A percentile compares a stretch with the other conserved stretches of the same genome.
Evolutionary conservation across 2,888 invertebrate genomes (phyloP).

Genomic region (Himalopsyche kuldschensis): DNA sequence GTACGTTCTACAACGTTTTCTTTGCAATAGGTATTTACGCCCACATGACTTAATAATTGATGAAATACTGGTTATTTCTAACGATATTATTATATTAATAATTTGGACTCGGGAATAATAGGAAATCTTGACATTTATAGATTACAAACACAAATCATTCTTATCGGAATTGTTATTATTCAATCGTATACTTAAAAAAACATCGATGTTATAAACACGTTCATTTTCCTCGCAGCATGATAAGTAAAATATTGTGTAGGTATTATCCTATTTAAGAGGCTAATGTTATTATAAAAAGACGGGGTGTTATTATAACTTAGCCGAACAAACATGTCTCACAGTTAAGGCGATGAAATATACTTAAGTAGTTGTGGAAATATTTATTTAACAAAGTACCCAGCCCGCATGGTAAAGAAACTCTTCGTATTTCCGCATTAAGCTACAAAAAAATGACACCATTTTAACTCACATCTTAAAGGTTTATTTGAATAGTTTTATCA

Average conservation of each 20-base stretch:
- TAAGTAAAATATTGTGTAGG: background rate
- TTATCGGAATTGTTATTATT: background rate
- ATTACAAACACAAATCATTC: too few species aligned
- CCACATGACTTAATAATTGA: too few species aligned
- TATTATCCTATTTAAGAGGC: background rate
- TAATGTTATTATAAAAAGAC: background rate
- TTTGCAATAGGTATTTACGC: too few species aligned
- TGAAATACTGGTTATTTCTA: too few species aligned
- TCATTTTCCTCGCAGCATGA: background rate
- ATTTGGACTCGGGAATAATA: background rate
- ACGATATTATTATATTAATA: background rate
- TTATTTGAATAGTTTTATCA: background rate
- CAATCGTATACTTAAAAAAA: background rate
- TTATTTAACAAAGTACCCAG: background rate
- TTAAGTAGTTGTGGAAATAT: background rate
- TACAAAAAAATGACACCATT: background rate
- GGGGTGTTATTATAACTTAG: background rate
- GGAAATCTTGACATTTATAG: background rate
- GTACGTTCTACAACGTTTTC: too few species aligned
- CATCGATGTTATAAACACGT: too few species aligned
- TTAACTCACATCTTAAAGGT: background rate
- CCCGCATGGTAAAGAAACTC: background rate
- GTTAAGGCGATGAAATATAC: background rate
- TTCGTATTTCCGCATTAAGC: background rate
- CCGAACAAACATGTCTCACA: background rate